Base-by-base conservation (phyloP, 2,113 vertebrate species). In the Patagioenas fasciata region DNA sequence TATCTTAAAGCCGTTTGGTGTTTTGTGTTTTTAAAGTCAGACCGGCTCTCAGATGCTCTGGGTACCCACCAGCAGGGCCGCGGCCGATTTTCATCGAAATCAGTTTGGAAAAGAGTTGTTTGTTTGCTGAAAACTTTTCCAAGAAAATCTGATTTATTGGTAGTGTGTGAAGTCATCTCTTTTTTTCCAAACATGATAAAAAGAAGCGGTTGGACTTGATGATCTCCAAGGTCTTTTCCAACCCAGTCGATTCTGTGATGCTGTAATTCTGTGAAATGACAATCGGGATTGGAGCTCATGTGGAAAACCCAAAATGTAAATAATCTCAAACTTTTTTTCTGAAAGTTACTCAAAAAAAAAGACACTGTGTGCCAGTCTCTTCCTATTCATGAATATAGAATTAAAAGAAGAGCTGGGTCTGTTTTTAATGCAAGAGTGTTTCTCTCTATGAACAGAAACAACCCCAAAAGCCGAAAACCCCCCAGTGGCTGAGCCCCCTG, bases 391-490 rank as follows among this genome's bases (percentile, higher is more conserved):
- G 1, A 69, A 32, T 71, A 51, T 78, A 42, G 6, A 40, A 38
- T 57, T 80, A 78, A 80, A 80, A 62, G 64, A 78, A 85, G 77
- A 62, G 64, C 29, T 34, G 17, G 24, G 54, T 64, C 64, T 13
- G 29, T 88, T 95, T 94, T 86, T 80, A 80, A 86, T 90, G 83
- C 75, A 88, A 86, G 90, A 83, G 40, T 47, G 40, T 87, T 89
- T 93, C 38, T 44, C n/a, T 73, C 36, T 84, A 38, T n/a, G 83
- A 93, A 82, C 71, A 93, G 73, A 89, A 95, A 51, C 40, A 82
- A 96, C 83, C 32, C 2, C 88, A 91, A 90, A 91, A 88, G 79
- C 72, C 0, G 12, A 60, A 71, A 90, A 95, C 85, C n/a, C 34
- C 64, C 54, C 73, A 88, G 85, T 26, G 9, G 8, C 2, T 0